phyloP scores from a whole-genome alignment of 1,140 invertebrate genomes.

The Wiebesia pumilae region DNA sequence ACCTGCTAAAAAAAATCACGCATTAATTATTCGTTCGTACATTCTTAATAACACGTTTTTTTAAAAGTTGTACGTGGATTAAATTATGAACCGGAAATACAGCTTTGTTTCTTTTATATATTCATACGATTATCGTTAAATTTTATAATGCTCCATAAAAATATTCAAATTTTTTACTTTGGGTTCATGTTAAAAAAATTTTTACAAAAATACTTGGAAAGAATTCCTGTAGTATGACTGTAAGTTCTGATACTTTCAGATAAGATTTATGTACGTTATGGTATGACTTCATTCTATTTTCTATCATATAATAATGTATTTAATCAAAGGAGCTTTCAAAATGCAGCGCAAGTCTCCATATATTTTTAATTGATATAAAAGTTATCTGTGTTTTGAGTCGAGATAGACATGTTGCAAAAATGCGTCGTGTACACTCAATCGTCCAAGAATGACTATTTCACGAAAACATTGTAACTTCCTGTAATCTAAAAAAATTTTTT shows the following conservation, averaged over 20 bases:
- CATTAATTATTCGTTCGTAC: not conserved
- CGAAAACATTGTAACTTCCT: constrained; percentile 3
- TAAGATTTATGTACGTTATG: not conserved
- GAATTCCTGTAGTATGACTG: not conserved
- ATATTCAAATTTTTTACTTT: no score
- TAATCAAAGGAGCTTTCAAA: not conserved
- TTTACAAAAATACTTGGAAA: not conserved
- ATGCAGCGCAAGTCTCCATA: not conserved
- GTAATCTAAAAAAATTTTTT: not conserved
- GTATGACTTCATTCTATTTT: not conserved
- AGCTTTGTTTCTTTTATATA: no score
- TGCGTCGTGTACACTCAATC: not conserved
- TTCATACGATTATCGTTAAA: no score
- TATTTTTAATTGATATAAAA: not conserved
- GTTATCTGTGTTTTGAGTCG: constrained; percentile 9
- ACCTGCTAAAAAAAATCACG: not conserved
- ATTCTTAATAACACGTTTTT: not conserved
- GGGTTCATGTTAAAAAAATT: no score
- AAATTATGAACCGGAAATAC: no score
- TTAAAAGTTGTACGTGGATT: no score
- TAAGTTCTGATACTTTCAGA: not conserved
- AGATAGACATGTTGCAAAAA: constrained; percentile 1
- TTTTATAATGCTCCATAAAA: no score
- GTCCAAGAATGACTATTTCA: not conserved
- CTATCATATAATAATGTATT: constrained; percentile 4